phyloP scores from a whole-genome alignment of 2,888 invertebrate genomes.

The Ophion obscuratus region DNA sequence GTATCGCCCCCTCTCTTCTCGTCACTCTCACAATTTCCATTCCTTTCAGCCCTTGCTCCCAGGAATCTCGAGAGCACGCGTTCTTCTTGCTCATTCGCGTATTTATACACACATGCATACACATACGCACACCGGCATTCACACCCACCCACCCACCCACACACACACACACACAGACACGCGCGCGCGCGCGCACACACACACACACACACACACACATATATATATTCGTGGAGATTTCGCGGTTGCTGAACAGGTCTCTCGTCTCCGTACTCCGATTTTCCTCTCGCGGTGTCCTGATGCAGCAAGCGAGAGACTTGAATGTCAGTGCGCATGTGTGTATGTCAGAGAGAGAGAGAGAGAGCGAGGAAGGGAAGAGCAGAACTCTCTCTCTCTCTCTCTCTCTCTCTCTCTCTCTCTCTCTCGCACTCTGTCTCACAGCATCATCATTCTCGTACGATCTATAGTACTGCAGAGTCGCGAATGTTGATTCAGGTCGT shows the following conservation, averaged over 20 bases:
- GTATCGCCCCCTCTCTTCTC: not conserved
- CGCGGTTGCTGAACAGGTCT: slow-evolving; percentile 47
- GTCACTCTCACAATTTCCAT: slow-evolving; percentile 17
- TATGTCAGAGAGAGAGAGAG: too few relatives aligned
- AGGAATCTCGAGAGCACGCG: slow-evolving; percentile 49
- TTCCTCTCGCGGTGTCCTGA: slow-evolving; percentile 8
- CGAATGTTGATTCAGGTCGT: slow-evolving; percentile 72
- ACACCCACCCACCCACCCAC: too few relatives aligned
- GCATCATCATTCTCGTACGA: slow-evolving; percentile 42
- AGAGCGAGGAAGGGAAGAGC: too few relatives aligned
- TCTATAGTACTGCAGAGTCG: slow-evolving; percentile 51
- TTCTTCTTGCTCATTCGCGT: not conserved
- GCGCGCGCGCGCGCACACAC: too few relatives aligned
- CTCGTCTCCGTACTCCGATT: slow-evolving; percentile 19
- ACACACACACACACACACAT: too few relatives aligned
- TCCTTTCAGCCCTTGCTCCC: slow-evolving; percentile 20
- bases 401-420: too few relatives aligned
- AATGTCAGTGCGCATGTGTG: too few relatives aligned
- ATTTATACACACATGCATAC: too few relatives aligned
- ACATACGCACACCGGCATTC: too few relatives aligned
- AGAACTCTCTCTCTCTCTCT: too few relatives aligned
- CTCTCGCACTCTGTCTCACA: slow-evolving; percentile 15
- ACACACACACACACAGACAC: too few relatives aligned
- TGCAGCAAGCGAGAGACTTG: too few relatives aligned
- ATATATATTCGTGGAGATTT: slow-evolving; percentile 41